Evolutionary conservation across 2,888 invertebrate genomes (phyloP).

Genomic region (Melanargia galathea): DNA sequence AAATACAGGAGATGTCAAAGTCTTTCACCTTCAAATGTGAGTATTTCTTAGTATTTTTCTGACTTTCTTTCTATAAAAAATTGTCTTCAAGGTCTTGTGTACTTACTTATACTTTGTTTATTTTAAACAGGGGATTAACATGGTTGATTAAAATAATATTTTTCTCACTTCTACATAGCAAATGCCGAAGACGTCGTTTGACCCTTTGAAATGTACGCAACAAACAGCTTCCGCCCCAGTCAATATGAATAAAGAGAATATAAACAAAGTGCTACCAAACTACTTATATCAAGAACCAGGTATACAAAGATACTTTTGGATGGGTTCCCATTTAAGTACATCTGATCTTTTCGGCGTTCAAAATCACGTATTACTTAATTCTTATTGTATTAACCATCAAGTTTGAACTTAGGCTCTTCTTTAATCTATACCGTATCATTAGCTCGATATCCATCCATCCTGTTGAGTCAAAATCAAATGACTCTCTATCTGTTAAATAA

Average conservation of each 20-base stretch:
- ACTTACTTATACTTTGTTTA: not conserved
- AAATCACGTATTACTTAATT: too few species aligned
- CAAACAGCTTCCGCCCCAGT: slow-evolving; percentile 40
- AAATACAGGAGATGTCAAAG: slow-evolving; percentile 59
- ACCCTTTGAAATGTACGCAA: slow-evolving; percentile 33
- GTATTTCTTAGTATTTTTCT: slow-evolving; percentile 31
- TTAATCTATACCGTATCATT: too few species aligned
- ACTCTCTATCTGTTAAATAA: too few species aligned
- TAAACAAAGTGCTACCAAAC: slow-evolving; percentile 17
- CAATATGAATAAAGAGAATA: slow-evolving; percentile 29
- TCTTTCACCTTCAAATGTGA: slow-evolving; percentile 57
- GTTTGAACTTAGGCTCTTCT: too few species aligned
- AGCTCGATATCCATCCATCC: too few species aligned
- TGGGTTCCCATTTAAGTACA: not conserved
- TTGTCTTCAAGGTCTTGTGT: not conserved
- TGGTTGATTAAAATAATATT: not conserved
- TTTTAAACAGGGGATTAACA: not conserved
- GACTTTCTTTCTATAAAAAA: too few species aligned
- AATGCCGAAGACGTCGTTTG: slow-evolving; percentile 36
- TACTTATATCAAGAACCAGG: slow-evolving; percentile 40
- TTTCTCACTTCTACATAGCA: not conserved
- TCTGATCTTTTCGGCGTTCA: not conserved
- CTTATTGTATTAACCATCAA: too few species aligned
- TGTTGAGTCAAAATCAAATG: too few species aligned
- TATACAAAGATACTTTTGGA: slow-evolving; percentile 22